Conservation (phyloP, 2,797 vertebrate species). For the Sylvilagus floridanus region DNA sequence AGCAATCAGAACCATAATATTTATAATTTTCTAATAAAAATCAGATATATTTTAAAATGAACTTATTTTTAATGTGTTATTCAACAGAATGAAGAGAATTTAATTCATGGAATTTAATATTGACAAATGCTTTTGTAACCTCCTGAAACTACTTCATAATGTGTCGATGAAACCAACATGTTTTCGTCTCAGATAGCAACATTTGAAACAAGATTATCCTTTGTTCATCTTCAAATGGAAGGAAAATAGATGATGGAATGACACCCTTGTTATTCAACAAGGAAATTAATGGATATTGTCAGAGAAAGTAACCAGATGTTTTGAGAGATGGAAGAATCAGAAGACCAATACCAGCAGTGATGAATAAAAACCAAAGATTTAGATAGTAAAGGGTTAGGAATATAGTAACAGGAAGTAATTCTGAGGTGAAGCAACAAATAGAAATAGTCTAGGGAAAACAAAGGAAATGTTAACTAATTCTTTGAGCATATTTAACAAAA, state of each 20-base stretch:
- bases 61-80: slow-evolving; percentile 6
- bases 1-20: background rate
- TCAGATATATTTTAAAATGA: slow-evolving; percentile 40
- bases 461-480: background rate
- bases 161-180: background rate
- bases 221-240: slow-evolving; percentile 40
- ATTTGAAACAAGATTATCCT: background rate
- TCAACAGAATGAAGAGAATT: slow-evolving; percentile 47
- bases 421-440: background rate
- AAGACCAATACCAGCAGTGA: background rate
- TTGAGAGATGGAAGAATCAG: background rate
- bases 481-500: background rate
- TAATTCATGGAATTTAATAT: slow-evolving; percentile 28
- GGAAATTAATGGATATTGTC: background rate
- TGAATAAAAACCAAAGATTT: background rate
- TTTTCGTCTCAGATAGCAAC: background rate
- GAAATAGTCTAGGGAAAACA: background rate
- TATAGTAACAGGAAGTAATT: background rate
- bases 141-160: background rate
- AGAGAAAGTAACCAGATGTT: background rate
- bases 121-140: background rate
- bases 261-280: background rate
- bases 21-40: slow-evolving; percentile 23
- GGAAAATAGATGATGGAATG: background rate
- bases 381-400: background rate